These are phyloP conservation scores for Cryptocephalus primarius DNA, from an alignment of 2,888 invertebrate genomes.

Conservation along the genomic window DNA sequence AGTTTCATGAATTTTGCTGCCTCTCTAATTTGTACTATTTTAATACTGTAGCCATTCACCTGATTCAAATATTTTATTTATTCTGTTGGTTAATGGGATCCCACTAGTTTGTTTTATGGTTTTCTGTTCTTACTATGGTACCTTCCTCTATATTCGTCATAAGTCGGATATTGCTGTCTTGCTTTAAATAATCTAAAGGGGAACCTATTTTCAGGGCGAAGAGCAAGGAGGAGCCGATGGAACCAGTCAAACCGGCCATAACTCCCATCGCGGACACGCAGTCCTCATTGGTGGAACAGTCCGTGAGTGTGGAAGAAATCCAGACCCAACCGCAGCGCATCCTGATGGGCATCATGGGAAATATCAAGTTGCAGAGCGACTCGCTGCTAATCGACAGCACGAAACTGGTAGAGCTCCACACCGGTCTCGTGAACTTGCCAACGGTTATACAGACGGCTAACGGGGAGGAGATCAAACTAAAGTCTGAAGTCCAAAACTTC, in stretches of 20 bases:
- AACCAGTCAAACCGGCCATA: background rate
- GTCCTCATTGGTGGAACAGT: no score
- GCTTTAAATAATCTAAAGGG: no score
- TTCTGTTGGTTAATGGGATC: no score
- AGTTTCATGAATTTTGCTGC: no score
- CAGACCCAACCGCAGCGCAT: conserved; percentile 15
- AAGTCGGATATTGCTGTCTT: no score
- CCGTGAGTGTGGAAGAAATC: no score
- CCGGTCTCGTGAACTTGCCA: conserved; percentile 17
- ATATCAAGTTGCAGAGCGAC: conserved; percentile 21
- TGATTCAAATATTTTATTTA: no score
- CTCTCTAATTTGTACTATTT: no score
- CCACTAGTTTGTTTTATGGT: no score
- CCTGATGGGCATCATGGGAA: conserved; percentile 25
- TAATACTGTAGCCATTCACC: no score
- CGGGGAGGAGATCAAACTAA: conserved; percentile 21
- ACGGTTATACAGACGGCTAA: conserved; percentile 20
- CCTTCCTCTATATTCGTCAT: no score
- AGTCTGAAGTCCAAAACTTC: conserved; percentile 19
- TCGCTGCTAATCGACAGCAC: conserved; percentile 24
- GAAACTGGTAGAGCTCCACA: conserved; percentile 26
- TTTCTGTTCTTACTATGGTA: no score
- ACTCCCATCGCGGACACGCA: background rate
- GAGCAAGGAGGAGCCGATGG: conserved; percentile 3
- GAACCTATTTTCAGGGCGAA: conserved; percentile 4